Evolutionary conservation across 2,113 vertebrate species (phyloP), one percentile per base, ranked within the genome.

Genomic region (Sprattus sprattus): DNA sequence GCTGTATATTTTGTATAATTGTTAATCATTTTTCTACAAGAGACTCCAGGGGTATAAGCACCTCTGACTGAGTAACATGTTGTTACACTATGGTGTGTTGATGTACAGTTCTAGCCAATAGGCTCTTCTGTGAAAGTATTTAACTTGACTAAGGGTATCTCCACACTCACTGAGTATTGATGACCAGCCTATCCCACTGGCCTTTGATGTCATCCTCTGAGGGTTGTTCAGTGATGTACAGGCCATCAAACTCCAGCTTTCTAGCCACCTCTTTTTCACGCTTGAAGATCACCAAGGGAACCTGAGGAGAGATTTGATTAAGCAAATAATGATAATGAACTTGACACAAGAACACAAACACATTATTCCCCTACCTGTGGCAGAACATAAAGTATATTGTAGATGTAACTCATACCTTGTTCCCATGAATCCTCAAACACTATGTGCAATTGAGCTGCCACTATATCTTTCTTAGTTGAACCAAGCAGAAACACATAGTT

Each of bases 141-240:
- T 47, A 46, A 22, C 20, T 75, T 39, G 75, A 57, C 39, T 15
- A 28, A 71, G 75, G 64, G 18, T 25, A 52, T 80, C n/a, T 49
- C 81, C 85, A 85, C 46, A 96, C 97, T 97, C 90, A 99, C 97
- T 98, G 98, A 82, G 98, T 99, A 89, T 99, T 99, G 91, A 99
- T 99, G 2, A 99, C 98, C 3, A 99, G 96, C 92, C 98, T 93
- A 92, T 99, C 98, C 98, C 98, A 99, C 84, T 99, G 98, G 81
- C 98, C 98, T 92, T 99, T 99, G 87, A 99, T 99, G 89, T 99
- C 98, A 57, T 99, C 98, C 89, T 99, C 98, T 44, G 98, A 99
- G 0, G 98, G 98, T 71, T 99, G 98, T 86, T 99, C 97, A 44
- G 98, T 99, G 88, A 99, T 99, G 89, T 99, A 99, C 16, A 99